A percentile compares a stretch with the other conserved stretches of the same genome.
Evolutionary conservation across 2,888 invertebrate species (phyloP).

Genomic region (Cataglyphis altisquamis): DNA sequence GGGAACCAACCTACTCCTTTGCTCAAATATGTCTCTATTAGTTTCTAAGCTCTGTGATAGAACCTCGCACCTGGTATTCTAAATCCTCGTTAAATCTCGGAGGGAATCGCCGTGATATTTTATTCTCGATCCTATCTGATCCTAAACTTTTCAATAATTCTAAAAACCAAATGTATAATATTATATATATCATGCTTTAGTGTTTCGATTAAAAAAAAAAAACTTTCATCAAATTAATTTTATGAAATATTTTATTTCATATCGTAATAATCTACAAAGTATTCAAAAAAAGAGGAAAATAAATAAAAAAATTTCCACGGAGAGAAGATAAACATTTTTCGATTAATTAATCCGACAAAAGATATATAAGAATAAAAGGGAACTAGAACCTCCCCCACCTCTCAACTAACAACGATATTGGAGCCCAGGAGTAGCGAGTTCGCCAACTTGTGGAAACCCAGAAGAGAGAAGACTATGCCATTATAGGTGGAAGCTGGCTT

Average conservation of each 20-base stretch:
- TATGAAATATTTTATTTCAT: background rate
- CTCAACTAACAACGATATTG: conserved; percentile 5
- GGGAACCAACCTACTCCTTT: conserved; percentile 60
- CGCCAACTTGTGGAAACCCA: conserved; percentile 36
- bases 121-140: background rate
- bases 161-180: background rate
- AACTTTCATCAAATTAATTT: background rate
- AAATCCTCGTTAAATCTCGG: conserved; percentile 64
- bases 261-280: background rate
- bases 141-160: background rate
- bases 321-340: background rate
- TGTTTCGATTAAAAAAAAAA: background rate
- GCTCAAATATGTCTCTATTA: conserved; percentile 76
- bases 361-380: background rate
- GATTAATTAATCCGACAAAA: background rate
- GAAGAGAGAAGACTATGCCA: conserved; percentile 32
- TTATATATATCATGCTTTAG: background rate
- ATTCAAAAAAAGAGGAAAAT: background rate
- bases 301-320: background rate
- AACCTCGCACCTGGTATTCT: conserved; percentile 61
- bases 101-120: background rate
- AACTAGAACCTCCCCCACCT: background rate
- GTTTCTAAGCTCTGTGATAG: conserved; percentile 58
- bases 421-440: conserved; percentile 18
- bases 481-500: conserved; percentile 43